phyloP scores from a whole-genome alignment of 2,888 invertebrate genomes.

The Sepioteuthis lessoniana region DNA sequence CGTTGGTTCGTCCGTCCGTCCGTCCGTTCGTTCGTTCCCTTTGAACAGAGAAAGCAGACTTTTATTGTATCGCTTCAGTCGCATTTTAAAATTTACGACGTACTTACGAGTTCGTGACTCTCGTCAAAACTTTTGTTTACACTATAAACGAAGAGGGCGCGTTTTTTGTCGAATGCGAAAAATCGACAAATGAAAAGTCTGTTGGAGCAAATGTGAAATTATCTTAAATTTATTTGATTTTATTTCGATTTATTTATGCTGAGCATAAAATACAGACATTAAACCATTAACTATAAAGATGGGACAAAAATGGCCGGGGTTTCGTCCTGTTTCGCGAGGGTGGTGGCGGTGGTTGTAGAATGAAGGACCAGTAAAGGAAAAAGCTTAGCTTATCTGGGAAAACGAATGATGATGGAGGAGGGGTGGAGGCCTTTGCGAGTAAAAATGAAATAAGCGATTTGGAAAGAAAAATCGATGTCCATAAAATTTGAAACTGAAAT shows the following conservation, averaged over 20 bases:
- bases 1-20: not conserved
- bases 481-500: not conserved
- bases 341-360: no score
- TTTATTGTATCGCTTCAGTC: not conserved
- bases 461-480: not conserved
- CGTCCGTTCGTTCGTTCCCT: not conserved
- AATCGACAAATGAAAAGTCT: not conserved
- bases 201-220: not conserved
- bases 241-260: not conserved
- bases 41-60: not conserved
- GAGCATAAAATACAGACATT: not conserved
- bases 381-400: no score
- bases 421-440: not conserved
- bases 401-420: not conserved
- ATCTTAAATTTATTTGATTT: not conserved
- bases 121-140: constrained; percentile 33
- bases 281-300: not conserved
- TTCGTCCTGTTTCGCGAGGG: not conserved
- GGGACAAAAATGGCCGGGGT: not conserved
- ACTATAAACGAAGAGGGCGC: not conserved
- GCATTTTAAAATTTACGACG: constrained; percentile 11
- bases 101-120: not conserved
- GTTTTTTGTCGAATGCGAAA: not conserved
- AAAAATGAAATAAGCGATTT: not conserved
- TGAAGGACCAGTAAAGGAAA: no score